phyloP scores from a whole-genome alignment of 2,113 vertebrate genomes.

The Actenoides hombroni region DNA sequence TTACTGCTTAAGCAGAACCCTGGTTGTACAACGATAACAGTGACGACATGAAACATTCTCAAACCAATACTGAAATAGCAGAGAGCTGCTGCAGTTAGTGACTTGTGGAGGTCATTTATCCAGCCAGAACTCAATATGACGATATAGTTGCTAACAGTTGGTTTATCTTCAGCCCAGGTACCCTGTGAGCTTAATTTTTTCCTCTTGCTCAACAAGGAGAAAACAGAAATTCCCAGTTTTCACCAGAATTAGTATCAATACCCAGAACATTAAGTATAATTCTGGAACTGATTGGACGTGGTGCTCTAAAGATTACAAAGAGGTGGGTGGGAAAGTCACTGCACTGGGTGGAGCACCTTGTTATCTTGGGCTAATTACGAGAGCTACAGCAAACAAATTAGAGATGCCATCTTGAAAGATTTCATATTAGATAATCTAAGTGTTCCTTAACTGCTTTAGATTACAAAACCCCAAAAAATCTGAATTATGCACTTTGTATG shows the following conservation, averaged over 20 bases:
- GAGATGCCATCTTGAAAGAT: not conserved
- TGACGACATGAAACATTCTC: not conserved
- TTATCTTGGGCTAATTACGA: not conserved
- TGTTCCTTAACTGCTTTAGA: not conserved
- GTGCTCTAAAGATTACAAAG: not conserved
- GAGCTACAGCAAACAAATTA: not conserved
- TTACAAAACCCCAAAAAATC: not conserved
- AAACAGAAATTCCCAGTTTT: not conserved
- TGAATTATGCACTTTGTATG: not conserved
- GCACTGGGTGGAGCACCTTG: not conserved
- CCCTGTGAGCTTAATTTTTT: not conserved
- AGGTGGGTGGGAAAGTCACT: not conserved
- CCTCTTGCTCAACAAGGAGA: not conserved
- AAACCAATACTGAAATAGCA: not conserved
- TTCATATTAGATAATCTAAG: not conserved
- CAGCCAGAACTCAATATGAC: not conserved
- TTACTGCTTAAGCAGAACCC: not conserved
- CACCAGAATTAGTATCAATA: not conserved
- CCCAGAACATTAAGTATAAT: not conserved
- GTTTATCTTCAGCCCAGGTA: not conserved
- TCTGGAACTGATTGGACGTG: not conserved
- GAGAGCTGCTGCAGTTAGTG: not conserved
- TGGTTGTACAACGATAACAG: not conserved
- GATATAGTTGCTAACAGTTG: rapidly evolving
- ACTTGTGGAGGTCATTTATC: not conserved